Conservation (phyloP, 2,113 vertebrate genomes). For the Sylvia atricapilla region DNA sequence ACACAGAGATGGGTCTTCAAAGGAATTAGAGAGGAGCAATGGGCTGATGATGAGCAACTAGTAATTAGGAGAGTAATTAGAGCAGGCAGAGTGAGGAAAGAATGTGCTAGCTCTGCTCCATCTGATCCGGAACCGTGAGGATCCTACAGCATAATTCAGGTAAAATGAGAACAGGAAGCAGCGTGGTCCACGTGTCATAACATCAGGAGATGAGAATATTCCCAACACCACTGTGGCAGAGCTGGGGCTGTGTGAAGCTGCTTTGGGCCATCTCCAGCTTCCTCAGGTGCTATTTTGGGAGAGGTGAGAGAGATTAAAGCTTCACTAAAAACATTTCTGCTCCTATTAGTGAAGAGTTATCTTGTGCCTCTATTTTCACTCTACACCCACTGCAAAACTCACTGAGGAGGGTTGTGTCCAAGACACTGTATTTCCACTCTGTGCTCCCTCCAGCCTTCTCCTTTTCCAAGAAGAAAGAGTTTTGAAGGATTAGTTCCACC, state of each 20-base stretch:
- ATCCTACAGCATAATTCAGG: not conserved
- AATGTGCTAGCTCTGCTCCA: not conserved
- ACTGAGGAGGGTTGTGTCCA: not conserved
- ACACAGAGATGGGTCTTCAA: not conserved
- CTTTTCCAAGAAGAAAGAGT: not conserved
- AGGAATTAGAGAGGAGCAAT: not conserved
- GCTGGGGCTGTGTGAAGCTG: not conserved
- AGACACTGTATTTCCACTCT: not conserved
- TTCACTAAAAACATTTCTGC: not conserved
- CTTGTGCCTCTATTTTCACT: not conserved
- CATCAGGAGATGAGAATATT: not conserved
- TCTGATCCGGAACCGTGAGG: not conserved
- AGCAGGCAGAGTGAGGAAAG: not conserved
- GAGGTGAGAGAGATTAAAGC: not conserved
- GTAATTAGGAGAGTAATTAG: not conserved
- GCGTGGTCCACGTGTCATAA: not conserved
- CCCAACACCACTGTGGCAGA: not conserved
- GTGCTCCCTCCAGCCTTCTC: not conserved
- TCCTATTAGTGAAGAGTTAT: not conserved
- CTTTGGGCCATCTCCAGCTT: not conserved
- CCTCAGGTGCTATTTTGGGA: not conserved
- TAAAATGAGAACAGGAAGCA: not conserved
- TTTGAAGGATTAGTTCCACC: constrained; percentile 16
- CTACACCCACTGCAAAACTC: not conserved
- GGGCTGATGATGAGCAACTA: not conserved